Evolutionary conservation across 2,888 invertebrate species (phyloP).

Genomic region (Helleia helle): DNA sequence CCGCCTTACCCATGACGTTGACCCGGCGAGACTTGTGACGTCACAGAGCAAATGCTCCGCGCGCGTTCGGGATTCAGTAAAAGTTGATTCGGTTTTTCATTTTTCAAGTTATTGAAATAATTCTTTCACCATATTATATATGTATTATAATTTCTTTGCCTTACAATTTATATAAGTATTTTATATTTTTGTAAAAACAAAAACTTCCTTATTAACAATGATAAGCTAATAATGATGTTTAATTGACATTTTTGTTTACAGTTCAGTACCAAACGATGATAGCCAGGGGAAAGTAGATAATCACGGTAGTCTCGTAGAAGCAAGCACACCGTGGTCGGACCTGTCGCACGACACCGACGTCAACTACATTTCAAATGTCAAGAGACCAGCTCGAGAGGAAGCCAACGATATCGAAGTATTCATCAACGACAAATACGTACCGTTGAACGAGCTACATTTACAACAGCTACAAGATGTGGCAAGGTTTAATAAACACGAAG

Average conservation of each 20-base stretch:
- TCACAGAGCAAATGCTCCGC: too few relatives aligned
- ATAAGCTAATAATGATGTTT: too few relatives aligned
- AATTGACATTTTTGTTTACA: conserved; percentile 14
- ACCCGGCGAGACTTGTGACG: too few relatives aligned
- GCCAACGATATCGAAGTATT: conserved; percentile 40
- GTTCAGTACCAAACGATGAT: conserved; percentile 12
- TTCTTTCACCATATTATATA: too few relatives aligned
- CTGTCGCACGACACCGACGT: conserved; percentile 54
- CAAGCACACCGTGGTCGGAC: conserved; percentile 36
- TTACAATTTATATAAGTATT: too few relatives aligned
- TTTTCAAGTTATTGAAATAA: too few relatives aligned
- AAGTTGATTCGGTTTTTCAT: too few relatives aligned
- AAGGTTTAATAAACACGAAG: background rate
- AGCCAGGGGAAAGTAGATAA: conserved; percentile 1
- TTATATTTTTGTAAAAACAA: too few relatives aligned
- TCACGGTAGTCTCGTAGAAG: conserved; percentile 13
- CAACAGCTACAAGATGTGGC: background rate
- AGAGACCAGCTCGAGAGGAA: conserved; percentile 35
- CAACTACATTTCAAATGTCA: conserved; percentile 37
- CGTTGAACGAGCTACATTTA: conserved; percentile 6
- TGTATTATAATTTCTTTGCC: too few relatives aligned
- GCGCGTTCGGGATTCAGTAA: too few relatives aligned
- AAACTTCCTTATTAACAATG: too few relatives aligned
- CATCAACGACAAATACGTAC: conserved; percentile 24
- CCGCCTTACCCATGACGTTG: too few relatives aligned